A percentile compares a stretch with the other conserved stretches of the same genome.
Conservation (phyloP, 2,888 invertebrate genomes). For the Xanthia togata region DNA sequence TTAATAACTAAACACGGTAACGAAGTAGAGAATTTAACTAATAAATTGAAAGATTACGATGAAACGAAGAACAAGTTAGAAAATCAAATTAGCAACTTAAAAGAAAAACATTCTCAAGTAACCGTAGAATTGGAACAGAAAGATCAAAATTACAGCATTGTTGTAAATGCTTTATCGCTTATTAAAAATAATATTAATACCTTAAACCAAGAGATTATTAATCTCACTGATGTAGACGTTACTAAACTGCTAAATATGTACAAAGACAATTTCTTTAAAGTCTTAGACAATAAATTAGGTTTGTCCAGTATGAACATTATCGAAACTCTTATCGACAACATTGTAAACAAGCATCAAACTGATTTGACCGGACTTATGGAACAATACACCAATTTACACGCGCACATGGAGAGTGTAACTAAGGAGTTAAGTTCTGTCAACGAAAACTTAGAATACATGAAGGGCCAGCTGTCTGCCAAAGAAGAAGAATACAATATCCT, state of each 20-base stretch:
- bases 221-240: slow-evolving; percentile 56
- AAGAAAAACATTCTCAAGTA: slow-evolving; percentile 69
- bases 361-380: slow-evolving; percentile 70
- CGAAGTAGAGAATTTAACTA: slow-evolving; percentile 82
- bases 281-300: slow-evolving; percentile 78
- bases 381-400: slow-evolving; percentile 72
- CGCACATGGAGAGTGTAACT: slow-evolving; percentile 70
- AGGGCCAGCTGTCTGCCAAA: slow-evolving; percentile 75
- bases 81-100: slow-evolving; percentile 69
- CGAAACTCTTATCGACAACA: slow-evolving; percentile 71
- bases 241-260: slow-evolving; percentile 68
- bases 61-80: slow-evolving; percentile 74
- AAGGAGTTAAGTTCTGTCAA: slow-evolving; percentile 74
- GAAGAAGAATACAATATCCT: slow-evolving; percentile 80
- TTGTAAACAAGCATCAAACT: slow-evolving; percentile 72
- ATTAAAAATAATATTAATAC: slow-evolving; percentile 72
- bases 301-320: slow-evolving; percentile 73
- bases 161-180: slow-evolving; percentile 70
- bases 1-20: slow-evolving; percentile 78
- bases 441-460: slow-evolving; percentile 74
- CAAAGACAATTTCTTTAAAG: slow-evolving; percentile 76
- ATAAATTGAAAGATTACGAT: slow-evolving; percentile 81
- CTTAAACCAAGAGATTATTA: slow-evolving; percentile 66
- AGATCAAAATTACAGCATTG: slow-evolving; percentile 66
- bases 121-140: slow-evolving; percentile 73